Conservation (phyloP, 1,140 invertebrate species). For the Tetranychus urticae region DNA sequence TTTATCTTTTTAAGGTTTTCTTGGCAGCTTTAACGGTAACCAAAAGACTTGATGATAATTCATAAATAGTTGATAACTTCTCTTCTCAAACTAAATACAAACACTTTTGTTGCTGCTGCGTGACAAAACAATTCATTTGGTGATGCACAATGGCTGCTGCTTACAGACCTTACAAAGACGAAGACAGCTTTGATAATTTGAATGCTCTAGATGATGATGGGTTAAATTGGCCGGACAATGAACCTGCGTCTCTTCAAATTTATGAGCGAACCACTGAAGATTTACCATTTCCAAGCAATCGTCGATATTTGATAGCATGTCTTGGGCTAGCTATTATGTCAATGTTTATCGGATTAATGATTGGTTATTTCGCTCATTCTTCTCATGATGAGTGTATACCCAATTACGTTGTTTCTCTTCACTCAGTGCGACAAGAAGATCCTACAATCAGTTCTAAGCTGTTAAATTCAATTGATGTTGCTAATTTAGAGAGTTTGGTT, state of each 20-base stretch:
- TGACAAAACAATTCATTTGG: neutral
- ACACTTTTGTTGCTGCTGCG: no score
- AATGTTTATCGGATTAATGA: slow-evolving; percentile 11
- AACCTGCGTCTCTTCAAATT: slow-evolving; percentile 13
- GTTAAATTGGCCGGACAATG: slow-evolving; percentile 12
- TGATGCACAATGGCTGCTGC: slow-evolving; percentile 13
- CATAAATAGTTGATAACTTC: no score
- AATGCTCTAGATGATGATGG: slow-evolving; percentile 11
- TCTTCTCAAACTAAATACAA: no score
- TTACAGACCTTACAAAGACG: slow-evolving; percentile 14
- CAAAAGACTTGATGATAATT: no score
- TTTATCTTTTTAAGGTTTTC: no score
- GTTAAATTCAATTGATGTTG: slow-evolving; percentile 8
- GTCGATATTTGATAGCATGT: slow-evolving; percentile 8
- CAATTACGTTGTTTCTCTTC: slow-evolving; percentile 10
- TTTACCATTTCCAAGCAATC: slow-evolving; percentile 8
- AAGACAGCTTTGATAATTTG: slow-evolving; percentile 2
- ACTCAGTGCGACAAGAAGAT: slow-evolving; percentile 13
- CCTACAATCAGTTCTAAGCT: slow-evolving; percentile 12
- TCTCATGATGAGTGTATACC: slow-evolving; percentile 11
- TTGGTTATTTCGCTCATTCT: slow-evolving; percentile 15
- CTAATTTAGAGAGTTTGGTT: slow-evolving; percentile 9
- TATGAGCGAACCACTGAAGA: slow-evolving; percentile 16
- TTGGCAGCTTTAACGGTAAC: no score
- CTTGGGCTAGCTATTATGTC: slow-evolving; percentile 9